These are phyloP conservation scores for Varroa destructor DNA, from an alignment of 1,140 invertebrate genomes.

Conservation along the genomic window DNA sequence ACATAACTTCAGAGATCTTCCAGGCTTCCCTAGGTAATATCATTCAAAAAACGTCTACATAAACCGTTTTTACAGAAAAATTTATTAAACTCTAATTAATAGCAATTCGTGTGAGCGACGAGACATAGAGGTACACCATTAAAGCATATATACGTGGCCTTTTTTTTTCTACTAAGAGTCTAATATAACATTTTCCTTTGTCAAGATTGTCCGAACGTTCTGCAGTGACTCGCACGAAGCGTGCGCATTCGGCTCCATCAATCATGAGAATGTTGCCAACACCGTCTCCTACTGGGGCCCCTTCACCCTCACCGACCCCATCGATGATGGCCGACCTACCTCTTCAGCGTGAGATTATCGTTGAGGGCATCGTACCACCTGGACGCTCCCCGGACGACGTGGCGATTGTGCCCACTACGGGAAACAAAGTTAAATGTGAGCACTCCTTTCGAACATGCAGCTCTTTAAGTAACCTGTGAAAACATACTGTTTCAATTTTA, in stretches of 20 bases:
- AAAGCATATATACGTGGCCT: too few relatives aligned
- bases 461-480: too few relatives aligned
- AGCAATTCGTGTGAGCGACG: too few relatives aligned
- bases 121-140: too few relatives aligned
- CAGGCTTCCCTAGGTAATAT: too few relatives aligned
- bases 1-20: slow-evolving; percentile 16
- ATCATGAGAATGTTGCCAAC: slow-evolving; percentile 23
- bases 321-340: slow-evolving; percentile 37
- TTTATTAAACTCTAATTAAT: too few relatives aligned
- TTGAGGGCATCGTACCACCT: slow-evolving; percentile 35
- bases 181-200: too few relatives aligned
- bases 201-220: too few relatives aligned
- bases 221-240: background rate
- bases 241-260: slow-evolving; percentile 1
- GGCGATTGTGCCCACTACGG: background rate
- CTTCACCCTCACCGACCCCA: slow-evolving; percentile 24
- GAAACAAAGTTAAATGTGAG: slow-evolving; percentile 22
- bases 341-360: slow-evolving; percentile 39
- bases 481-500: too few relatives aligned
- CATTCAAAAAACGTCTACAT: too few relatives aligned
- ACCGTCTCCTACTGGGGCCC: background rate
- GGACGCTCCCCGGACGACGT: slow-evolving; percentile 25
- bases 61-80: background rate
- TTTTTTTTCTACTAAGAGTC: too few relatives aligned
- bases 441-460: too few relatives aligned